phyloP scores from a whole-genome alignment of 2,888 invertebrate species.

The Cabera pusaria region DNA sequence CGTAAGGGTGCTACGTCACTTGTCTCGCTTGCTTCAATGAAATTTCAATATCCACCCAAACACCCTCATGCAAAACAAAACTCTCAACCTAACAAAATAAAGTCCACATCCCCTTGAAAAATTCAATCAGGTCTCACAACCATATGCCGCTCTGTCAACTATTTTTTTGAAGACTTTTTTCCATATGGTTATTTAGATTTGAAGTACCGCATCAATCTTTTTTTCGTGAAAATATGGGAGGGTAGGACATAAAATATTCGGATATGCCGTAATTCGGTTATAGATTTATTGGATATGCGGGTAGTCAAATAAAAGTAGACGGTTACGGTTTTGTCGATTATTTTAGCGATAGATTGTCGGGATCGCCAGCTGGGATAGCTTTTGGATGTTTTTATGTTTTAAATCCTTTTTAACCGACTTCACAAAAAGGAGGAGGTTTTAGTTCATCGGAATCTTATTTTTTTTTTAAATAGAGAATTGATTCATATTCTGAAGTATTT shows the following conservation, averaged over 20 bases:
- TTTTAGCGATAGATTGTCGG: slow-evolving; percentile 11
- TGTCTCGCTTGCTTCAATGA: slow-evolving; percentile 47
- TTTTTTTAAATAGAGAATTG: no score
- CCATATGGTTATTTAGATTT: slow-evolving; percentile 33
- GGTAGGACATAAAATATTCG: slow-evolving; percentile 32
- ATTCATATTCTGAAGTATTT: no score
- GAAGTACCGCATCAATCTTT: slow-evolving; percentile 33
- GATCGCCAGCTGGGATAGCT: slow-evolving; percentile 7
- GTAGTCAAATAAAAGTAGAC: slow-evolving; percentile 31
- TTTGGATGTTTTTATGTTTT: background rate
- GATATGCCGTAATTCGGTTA: slow-evolving; percentile 33
- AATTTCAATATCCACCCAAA: slow-evolving; percentile 51
- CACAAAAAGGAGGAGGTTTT: no score
- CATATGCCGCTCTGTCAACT: slow-evolving; percentile 41
- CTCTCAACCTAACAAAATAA: slow-evolving; percentile 16
- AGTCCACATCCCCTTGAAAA: slow-evolving; percentile 10
- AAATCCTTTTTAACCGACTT: no score
- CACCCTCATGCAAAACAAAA: slow-evolving; percentile 24
- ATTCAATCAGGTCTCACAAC: slow-evolving; percentile 19
- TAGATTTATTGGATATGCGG: slow-evolving; percentile 29
- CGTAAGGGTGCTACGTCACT: slow-evolving; percentile 49
- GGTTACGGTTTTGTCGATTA: slow-evolving; percentile 25
- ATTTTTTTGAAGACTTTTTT: slow-evolving; percentile 35
- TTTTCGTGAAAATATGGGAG: slow-evolving; percentile 29
- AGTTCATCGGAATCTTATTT: no score